phyloP scores from a whole-genome alignment of 2,113 vertebrate species.

The Lepidothrix coronata region DNA sequence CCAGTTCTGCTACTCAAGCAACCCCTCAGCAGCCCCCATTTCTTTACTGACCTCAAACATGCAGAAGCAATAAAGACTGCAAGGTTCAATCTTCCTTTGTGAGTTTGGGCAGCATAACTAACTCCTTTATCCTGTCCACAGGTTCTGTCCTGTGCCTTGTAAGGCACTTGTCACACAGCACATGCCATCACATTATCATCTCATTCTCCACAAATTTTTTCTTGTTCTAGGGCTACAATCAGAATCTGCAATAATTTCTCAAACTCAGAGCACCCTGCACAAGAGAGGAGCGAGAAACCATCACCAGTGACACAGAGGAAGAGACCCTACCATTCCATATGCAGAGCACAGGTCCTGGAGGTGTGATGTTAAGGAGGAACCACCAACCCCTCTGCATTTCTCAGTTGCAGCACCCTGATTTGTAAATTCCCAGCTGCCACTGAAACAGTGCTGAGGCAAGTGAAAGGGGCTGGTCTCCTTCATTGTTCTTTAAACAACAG shows the following conservation, averaged over 20 bases:
- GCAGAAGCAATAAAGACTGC: neutral
- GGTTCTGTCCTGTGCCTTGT: neutral
- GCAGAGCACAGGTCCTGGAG: neutral
- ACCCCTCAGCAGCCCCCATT: neutral
- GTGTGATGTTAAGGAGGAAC: accelerated
- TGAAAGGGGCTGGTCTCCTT: neutral
- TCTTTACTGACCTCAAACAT: neutral
- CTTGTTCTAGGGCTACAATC: neutral
- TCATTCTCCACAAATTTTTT: neutral
- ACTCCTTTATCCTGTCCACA: neutral
- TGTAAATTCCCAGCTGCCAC: neutral
- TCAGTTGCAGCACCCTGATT: neutral
- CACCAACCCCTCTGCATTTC: neutral
- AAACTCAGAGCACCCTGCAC: neutral
- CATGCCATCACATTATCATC: neutral
- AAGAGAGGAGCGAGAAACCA: neutral
- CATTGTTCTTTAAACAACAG: neutral
- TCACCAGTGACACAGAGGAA: accelerated
- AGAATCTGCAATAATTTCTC: neutral
- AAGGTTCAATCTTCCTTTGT: neutral
- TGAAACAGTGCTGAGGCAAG: neutral
- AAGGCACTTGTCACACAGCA: neutral
- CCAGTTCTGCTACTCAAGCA: neutral
- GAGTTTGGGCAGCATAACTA: neutral
- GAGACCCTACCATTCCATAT: neutral